Conservation (phyloP, 1,140 invertebrate species). For the Lucilia sericata region DNA sequence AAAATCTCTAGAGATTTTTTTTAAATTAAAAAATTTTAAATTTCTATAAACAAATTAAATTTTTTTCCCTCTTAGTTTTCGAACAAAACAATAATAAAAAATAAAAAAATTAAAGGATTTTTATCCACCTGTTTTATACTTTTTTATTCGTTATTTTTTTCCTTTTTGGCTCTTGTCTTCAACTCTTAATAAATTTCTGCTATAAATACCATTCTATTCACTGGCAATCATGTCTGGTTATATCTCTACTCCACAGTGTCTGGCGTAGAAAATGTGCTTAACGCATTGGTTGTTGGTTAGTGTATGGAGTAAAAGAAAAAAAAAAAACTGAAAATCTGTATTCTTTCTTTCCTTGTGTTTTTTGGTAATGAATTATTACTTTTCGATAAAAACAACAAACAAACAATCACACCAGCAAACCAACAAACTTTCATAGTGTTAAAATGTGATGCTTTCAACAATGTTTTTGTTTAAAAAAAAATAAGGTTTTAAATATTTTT, state of each 20-base stretch:
- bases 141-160: background rate
- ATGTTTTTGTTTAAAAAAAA: background rate
- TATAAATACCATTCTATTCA: background rate
- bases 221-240: background rate
- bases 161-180: background rate
- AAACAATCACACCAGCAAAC: background rate
- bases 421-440: background rate
- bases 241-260: constrained; percentile 1
- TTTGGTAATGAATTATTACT: constrained; percentile 26
- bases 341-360: background rate
- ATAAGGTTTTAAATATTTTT: background rate
- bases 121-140: background rate
- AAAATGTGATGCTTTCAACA: background rate
- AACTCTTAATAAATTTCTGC: constrained; percentile 7
- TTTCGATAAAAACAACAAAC: constrained; percentile 16
- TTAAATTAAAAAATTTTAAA: background rate
- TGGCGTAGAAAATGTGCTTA: background rate
- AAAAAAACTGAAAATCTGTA: background rate
- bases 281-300: background rate
- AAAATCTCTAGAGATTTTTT: constrained; percentile 11
- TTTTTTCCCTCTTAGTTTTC: background rate
- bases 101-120: background rate
- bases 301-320: background rate
- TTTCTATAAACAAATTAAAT: too few species aligned
- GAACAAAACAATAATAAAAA: background rate